phyloP scores from a whole-genome alignment of 30 jellyfish, hydroid and myxozoan genomes.

The Turritopsis rubra region DNA sequence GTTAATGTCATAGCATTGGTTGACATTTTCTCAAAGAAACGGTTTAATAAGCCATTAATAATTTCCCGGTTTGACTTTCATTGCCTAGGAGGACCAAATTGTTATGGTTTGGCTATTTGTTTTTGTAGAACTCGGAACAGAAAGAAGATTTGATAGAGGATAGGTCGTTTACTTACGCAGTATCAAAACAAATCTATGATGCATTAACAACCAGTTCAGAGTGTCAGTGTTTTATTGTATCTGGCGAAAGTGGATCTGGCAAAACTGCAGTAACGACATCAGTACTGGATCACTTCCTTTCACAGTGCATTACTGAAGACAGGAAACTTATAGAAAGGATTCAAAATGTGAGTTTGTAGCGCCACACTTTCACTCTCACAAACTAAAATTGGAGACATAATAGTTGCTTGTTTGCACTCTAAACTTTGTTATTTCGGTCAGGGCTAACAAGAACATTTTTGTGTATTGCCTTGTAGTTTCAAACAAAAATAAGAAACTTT shows the following conservation, averaged over 20 bases:
- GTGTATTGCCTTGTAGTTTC: no score
- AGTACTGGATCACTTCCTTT: slow-evolving; percentile 39
- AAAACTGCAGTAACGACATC: slow-evolving; percentile 52
- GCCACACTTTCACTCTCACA: not conserved
- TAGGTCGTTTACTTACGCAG: slow-evolving; percentile 28
- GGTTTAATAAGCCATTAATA: no score
- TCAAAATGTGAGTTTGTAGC: not conserved
- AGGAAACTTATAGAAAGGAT: slow-evolving; percentile 26
- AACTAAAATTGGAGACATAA: not conserved
- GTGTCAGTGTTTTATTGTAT: slow-evolving; percentile 68
- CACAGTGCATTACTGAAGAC: slow-evolving; percentile 34
- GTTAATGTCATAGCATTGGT: no score
- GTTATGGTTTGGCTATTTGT: no score
- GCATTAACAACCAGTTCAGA: slow-evolving; percentile 32
- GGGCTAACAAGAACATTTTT: no score
- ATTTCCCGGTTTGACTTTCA: no score
- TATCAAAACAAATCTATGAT: slow-evolving; percentile 40
- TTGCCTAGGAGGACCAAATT: no score
- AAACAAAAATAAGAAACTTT: no score
- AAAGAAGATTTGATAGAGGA: not conserved
- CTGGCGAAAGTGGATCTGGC: slow-evolving; percentile 89
- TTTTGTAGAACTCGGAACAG: not conserved
- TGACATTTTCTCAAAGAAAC: no score
- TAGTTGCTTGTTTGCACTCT: no score
- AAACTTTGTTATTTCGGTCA: no score